These are phyloP conservation scores for Aix galericulata DNA, from an alignment of 2,113 vertebrate species.

Conservation along the genomic window DNA sequence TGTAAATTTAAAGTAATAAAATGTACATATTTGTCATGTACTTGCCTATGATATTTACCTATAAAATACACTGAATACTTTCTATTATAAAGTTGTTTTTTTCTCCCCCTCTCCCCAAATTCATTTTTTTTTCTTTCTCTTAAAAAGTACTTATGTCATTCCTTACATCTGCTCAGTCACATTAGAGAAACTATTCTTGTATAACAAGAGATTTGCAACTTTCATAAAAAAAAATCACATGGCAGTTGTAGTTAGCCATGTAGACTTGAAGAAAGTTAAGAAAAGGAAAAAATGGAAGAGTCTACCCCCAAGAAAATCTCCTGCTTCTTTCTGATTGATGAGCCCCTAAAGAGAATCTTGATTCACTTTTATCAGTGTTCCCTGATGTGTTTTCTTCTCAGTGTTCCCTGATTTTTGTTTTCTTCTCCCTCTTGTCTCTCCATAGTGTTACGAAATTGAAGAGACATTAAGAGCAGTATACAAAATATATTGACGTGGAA, in stretches of 20 bases:
- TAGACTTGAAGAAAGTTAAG: neutral
- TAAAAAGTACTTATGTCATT: neutral
- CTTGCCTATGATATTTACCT: neutral
- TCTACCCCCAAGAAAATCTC: neutral
- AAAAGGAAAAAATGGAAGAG: fast-evolving
- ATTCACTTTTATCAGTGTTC: neutral
- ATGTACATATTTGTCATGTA: neutral
- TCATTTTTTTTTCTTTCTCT: neutral
- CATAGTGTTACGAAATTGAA: neutral
- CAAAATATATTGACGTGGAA: neutral
- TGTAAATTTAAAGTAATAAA: neutral
- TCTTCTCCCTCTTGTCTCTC: neutral
- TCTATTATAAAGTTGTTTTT: neutral
- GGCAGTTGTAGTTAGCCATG: neutral
- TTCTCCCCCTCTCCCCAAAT: neutral
- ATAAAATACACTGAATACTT: neutral
- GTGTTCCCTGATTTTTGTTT: neutral
- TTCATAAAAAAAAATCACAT: neutral
- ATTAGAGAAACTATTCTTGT: neutral
- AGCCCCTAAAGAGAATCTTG: neutral
- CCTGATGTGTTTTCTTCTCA: neutral
- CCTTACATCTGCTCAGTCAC: neutral
- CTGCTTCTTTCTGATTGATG: neutral
- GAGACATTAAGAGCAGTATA: neutral
- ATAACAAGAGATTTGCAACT: neutral